These are phyloP conservation scores for Alexandromys fortis DNA, from an alignment of 2,113 vertebrate species.

Conservation along the genomic window DNA sequence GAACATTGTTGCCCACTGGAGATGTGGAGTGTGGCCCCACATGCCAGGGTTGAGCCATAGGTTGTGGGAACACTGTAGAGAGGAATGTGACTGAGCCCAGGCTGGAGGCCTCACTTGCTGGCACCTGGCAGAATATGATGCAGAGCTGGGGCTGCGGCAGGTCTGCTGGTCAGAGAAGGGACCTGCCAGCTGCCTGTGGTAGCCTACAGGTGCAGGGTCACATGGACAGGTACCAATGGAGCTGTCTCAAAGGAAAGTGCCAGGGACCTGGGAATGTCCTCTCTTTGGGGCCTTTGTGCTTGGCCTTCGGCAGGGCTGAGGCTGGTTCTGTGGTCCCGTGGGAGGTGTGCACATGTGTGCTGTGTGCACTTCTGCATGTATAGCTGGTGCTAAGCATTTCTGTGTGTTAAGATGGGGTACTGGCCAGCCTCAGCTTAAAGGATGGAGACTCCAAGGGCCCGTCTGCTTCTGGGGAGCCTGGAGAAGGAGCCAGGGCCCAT, in stretches of 20 bases:
- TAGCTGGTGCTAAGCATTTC: neutral
- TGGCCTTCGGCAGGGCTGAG: neutral
- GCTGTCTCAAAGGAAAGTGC: neutral
- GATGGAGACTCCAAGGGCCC: neutral
- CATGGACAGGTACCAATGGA: neutral
- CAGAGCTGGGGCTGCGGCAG: neutral
- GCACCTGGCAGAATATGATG: neutral
- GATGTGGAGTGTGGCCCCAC: neutral
- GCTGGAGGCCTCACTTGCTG: neutral
- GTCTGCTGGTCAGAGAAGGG: neutral
- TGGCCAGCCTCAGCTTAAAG: neutral
- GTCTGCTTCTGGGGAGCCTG: neutral
- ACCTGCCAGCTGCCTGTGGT: neutral
- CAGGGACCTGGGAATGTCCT: neutral
- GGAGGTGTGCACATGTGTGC: neutral
- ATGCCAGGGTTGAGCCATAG: neutral
- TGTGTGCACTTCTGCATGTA: neutral
- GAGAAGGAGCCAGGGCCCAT: neutral
- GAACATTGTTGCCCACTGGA: neutral
- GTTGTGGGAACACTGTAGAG: neutral
- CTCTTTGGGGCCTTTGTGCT: constrained; percentile 22
- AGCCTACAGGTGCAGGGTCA: neutral
- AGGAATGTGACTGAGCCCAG: constrained; percentile 46
- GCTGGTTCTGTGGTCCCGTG: neutral
- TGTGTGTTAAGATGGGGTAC: neutral